Base-by-base conservation (phyloP, 1,140 invertebrate genomes). In the Contarinia nasturtii region DNA sequence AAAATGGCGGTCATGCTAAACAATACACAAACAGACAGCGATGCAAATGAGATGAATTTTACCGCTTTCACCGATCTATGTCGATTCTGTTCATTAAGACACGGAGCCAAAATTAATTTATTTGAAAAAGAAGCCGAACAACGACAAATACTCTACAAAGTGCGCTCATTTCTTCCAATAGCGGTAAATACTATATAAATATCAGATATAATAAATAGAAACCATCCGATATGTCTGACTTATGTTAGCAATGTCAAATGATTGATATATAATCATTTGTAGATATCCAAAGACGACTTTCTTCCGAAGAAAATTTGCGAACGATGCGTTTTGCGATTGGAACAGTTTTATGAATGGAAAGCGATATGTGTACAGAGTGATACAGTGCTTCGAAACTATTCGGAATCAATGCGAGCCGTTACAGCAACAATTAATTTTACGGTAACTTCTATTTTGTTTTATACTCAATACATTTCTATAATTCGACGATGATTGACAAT, bases 271-370 rank as follows among this genome's bases (percentile, higher is more conserved):
- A 14, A 7, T 5, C 5, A 38, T 38, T 14, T 38, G 52, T 64
- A 79, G 76, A 75, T 79, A 57, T 73, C 71, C 52, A 79, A 79
- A 61, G 76, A 80, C 55, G 77, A 80, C 63, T 74, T 69, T 48
- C 60, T 80, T 50, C 76, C 76, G 37, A 77, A 79, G 67, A 77
- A 76, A 61, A 77, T 80, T 54, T 80, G 77, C 55, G 76, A 79
- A 61, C 63, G 70, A 17, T 80, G 76, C 54, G 60, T 77, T 20
- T 71, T 69, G 14, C 69, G 75, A 44, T 57, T 79, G 54, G 75
- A 80, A 40, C 74, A 76, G 60, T 68, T 79, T 47, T 78, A 74
- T 56, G 77, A 80, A 52, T 80, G 77, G 69, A 67, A 74, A 18
- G 68, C 75, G 49, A 73, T 63, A 54, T 76, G 72, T 50, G 65